These are phyloP conservation scores for Antheraea mylitta DNA, from an alignment of 1,140 invertebrate genomes.

Conservation along the genomic window DNA sequence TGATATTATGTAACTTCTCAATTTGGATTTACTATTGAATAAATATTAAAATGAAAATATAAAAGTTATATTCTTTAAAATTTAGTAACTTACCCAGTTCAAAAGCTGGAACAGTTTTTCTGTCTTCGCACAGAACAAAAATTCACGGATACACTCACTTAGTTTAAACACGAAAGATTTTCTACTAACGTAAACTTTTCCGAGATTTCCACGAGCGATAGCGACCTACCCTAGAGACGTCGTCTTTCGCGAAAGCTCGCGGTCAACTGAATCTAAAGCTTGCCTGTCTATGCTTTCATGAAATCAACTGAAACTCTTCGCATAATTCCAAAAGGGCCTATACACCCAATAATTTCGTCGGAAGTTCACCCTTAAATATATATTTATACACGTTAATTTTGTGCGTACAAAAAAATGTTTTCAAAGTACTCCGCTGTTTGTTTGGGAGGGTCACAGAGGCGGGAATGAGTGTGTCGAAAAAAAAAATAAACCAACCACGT, in stretches of 20 bases:
- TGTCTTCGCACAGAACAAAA: conserved; percentile 8
- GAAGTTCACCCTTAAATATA: not conserved
- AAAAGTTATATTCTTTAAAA: no score
- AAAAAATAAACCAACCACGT: conserved; percentile 78
- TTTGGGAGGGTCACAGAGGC: conserved; percentile 76
- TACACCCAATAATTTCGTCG: conserved; percentile 8
- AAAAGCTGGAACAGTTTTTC: conserved; percentile 5
- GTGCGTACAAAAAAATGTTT: conserved; percentile 45
- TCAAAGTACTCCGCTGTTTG: conserved; percentile 73
- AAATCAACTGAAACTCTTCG: conserved; percentile 66
- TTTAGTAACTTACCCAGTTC: conserved; percentile 8
- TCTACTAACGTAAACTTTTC: conserved; percentile 57
- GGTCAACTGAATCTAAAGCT: conserved; percentile 64
- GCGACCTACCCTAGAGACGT: conserved; percentile 30
- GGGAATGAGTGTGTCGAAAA: conserved; percentile 75
- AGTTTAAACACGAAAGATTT: conserved; percentile 6
- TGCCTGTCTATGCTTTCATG: conserved; percentile 66
- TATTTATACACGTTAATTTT: conserved; percentile 24
- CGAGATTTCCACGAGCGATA: conserved; percentile 23
- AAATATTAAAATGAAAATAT: no score
- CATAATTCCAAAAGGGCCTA: conserved; percentile 36
- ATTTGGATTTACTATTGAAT: no score
- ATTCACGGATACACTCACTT: conserved; percentile 11
- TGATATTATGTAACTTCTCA: no score
- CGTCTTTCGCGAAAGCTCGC: conserved; percentile 61